A percentile compares a stretch with the other conserved stretches of the same genome.
Evolutionary conservation across 2,797 vertebrate species (phyloP).

Genomic region (Erethizon dorsatum): DNA sequence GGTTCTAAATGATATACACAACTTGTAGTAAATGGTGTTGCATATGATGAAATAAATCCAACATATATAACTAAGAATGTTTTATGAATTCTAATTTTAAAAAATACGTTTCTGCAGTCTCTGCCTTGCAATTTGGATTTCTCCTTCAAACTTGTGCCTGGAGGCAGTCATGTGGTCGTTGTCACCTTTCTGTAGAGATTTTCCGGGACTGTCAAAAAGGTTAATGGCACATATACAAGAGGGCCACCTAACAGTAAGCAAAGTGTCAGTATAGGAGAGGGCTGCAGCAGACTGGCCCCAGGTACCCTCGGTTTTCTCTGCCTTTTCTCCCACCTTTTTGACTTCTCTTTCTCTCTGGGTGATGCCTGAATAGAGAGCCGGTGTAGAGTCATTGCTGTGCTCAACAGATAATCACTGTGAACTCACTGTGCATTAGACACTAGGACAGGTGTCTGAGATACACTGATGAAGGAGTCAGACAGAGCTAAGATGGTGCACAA

Average conservation of each 20-base stretch:
- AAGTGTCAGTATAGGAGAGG: not conserved
- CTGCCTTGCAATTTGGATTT: not conserved
- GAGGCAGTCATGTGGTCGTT: not conserved
- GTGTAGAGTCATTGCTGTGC: not conserved
- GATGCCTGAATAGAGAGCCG: not conserved
- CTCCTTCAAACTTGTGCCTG: not conserved
- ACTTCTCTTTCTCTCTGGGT: not conserved
- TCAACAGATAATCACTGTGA: not conserved
- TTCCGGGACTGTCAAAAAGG: not conserved
- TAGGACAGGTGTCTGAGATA: not conserved
- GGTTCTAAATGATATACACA: not conserved
- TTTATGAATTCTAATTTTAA: slow-evolving; percentile 29
- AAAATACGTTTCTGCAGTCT: not conserved
- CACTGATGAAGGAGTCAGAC: not conserved
- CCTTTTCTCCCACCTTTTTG: not conserved
- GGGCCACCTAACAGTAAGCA: not conserved
- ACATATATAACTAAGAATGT: not conserved
- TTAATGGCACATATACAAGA: not conserved
- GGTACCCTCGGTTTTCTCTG: not conserved
- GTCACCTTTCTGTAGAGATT: not conserved
- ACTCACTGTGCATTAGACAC: not conserved
- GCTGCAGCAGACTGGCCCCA: not conserved
- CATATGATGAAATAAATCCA: not conserved
- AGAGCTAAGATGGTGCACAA: not conserved
- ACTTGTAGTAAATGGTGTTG: slow-evolving; percentile 26